A percentile compares a stretch with the other conserved stretches of the same genome.
These are phyloP conservation scores for Cabera pusaria DNA, from an alignment of 2,888 invertebrate species.

Conservation along the genomic window DNA sequence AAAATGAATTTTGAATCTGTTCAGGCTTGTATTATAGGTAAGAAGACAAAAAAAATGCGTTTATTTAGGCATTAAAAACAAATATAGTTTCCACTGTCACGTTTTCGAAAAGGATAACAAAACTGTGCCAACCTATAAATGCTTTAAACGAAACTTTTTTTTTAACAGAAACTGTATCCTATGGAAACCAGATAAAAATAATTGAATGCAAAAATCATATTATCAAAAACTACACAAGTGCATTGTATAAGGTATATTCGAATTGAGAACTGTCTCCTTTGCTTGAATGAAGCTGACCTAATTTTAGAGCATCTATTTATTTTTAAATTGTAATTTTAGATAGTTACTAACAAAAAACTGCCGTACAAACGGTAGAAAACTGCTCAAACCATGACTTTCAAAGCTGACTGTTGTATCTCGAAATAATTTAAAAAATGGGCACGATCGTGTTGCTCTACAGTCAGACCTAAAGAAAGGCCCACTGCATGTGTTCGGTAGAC, in stretches of 20 bases:
- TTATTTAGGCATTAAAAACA: slow-evolving; percentile 3
- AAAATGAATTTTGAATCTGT: no score
- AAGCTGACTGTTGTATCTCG: slow-evolving; percentile 8
- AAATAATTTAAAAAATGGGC: slow-evolving; percentile 1
- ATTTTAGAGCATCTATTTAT: no score
- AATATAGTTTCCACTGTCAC: no score
- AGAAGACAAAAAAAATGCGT: slow-evolving; percentile 1
- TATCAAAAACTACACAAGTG: slow-evolving; percentile 15
- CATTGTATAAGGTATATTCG: slow-evolving; percentile 2
- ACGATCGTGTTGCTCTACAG: background rate
- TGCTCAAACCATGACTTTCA: slow-evolving; percentile 3
- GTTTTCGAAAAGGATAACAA: no score
- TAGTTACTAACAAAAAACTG: slow-evolving; percentile 12
- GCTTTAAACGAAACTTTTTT: no score
- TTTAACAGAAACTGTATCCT: slow-evolving; percentile 17
- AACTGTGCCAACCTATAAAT: no score
- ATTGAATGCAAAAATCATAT: slow-evolving; percentile 15
- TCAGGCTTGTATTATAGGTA: slow-evolving; percentile 1
- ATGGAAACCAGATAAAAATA: slow-evolving; percentile 11
- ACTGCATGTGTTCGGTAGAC: slow-evolving; percentile 4
- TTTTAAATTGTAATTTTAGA: background rate
- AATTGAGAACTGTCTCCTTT: no score
- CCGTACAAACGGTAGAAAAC: slow-evolving; percentile 7
- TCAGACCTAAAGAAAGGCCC: slow-evolving; percentile 8
- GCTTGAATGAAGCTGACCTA: background rate